Evolutionary conservation across 2,797 vertebrate genomes (phyloP), one percentile per base, ranked within the genome.

Genomic region (Diplodus puntazzo): DNA sequence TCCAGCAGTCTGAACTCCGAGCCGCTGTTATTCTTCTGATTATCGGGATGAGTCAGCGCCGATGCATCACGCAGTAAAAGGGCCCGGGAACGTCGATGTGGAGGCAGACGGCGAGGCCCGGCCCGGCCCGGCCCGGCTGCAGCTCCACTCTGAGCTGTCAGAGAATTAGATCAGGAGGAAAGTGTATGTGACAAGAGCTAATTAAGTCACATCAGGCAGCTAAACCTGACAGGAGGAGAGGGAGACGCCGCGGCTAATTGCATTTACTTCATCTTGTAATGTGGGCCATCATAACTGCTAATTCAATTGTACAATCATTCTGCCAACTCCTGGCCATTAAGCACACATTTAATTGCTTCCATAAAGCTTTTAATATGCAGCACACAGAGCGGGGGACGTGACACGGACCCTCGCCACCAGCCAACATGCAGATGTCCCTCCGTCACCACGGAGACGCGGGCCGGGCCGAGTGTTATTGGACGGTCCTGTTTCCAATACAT

Each of bases 321-420:
- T 97, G 97, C 97, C 97, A 97, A 96, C 96, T 97, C 96, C 76
- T 95, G 92, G 95, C 96, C 97, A 97, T 98, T 98, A 98, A 96
- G 97, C 96, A 92, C 95, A 95, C 96, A 96, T 98, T 98, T 98
- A 98, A 98, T 98, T 97, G 96, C 97, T 94, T 96, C 96, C 96
- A 97, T 97, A 97, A 97, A 98, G 97, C 96, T 96, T 95, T 98
- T 98, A 98, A 98, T 98, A 98, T 98, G 97, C 97, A 96, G 95
- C 89, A 75, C 96, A 97, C 96, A 97, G 96, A 96, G 83, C 80
- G 88, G 90, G 93, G 69, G 80, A 95, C 94, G 91, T 95, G 92
- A 92, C 80, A 91, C 89, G 2, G 1, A 77, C 94, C 94, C 86
- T 92, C 76, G 25, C 80, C 4, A 92, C 94, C 82, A 54, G 87